phyloP scores from a whole-genome alignment of 92 coral and sea anemone genomes.

The Epizoanthus scotinus region DNA sequence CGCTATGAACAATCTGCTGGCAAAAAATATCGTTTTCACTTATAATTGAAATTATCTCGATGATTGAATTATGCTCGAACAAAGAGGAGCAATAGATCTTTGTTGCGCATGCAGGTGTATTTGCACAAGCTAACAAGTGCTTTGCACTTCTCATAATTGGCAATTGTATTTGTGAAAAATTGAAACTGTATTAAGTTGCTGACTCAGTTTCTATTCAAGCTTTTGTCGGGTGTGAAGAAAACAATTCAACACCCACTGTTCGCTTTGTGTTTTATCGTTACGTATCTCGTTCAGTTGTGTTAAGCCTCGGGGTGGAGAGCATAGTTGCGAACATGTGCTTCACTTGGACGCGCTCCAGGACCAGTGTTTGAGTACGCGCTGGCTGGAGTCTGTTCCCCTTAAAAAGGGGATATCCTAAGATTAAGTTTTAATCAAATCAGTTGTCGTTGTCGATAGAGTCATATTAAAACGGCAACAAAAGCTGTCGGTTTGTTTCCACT shows the following conservation, averaged over 20 bases:
- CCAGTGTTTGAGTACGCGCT: neutral
- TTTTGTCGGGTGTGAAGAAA: neutral
- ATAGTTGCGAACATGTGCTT: conserved; percentile 3
- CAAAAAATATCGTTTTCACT: conserved; percentile 9
- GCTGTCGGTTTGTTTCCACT: no score
- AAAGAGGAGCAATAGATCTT: conserved; percentile 11
- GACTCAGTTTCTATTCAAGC: neutral
- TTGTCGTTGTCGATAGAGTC: no score
- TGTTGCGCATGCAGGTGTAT: conserved; percentile 24
- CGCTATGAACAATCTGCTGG: neutral
- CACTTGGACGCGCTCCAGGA: neutral
- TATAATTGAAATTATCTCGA: conserved; percentile 12
- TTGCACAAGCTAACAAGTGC: conserved; percentile 21
- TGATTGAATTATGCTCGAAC: conserved; percentile 12
- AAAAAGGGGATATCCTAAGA: no score
- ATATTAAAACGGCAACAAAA: no score
- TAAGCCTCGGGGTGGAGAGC: neutral
- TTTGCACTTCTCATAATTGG: conserved; percentile 31
- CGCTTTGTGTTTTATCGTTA: neutral
- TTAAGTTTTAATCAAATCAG: no score
- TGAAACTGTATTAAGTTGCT: neutral
- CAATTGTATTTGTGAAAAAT: neutral
- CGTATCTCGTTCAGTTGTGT: neutral
- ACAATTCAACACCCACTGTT: conserved; percentile 10
- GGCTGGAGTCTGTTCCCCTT: no score